These are phyloP conservation scores for Sardinella longiceps DNA, from an alignment of 2,797 vertebrate genomes.

Conservation along the genomic window DNA sequence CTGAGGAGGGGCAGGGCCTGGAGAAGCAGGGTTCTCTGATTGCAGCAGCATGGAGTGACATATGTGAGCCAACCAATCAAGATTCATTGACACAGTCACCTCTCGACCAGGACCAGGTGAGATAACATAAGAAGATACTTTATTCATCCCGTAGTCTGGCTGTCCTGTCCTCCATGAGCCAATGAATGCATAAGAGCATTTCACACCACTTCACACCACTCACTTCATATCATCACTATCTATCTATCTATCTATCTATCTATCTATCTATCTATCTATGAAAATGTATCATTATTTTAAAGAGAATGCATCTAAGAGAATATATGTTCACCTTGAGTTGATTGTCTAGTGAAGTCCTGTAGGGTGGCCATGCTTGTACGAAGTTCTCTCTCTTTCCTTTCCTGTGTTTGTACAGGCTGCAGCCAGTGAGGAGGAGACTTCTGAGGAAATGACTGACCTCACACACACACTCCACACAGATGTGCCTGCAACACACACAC, in stretches of 20 bases:
- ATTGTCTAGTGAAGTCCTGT: no score
- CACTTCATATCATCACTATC: no score
- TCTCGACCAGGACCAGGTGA: conserved; percentile 33
- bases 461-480: background rate
- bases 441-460: background rate
- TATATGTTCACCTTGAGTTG: no score
- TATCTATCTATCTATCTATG: no score
- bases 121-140: no score
- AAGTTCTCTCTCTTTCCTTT: background rate
- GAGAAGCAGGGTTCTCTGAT: conserved; percentile 78
- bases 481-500: background rate
- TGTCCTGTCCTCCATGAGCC: background rate
- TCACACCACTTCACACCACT: no score
- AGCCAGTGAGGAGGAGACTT: background rate
- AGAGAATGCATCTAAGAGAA: no score
- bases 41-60: conserved; percentile 73
- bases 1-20: conserved; percentile 27
- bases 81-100: background rate
- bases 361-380: background rate
- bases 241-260: no score
- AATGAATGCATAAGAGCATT: no score
- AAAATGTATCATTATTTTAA: no score
- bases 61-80: conserved; percentile 55
- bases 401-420: background rate
- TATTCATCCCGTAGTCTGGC: conserved; percentile 27